Evolutionary conservation across 1,140 invertebrate genomes (phyloP).

Genomic region (Orchestia grillus): DNA sequence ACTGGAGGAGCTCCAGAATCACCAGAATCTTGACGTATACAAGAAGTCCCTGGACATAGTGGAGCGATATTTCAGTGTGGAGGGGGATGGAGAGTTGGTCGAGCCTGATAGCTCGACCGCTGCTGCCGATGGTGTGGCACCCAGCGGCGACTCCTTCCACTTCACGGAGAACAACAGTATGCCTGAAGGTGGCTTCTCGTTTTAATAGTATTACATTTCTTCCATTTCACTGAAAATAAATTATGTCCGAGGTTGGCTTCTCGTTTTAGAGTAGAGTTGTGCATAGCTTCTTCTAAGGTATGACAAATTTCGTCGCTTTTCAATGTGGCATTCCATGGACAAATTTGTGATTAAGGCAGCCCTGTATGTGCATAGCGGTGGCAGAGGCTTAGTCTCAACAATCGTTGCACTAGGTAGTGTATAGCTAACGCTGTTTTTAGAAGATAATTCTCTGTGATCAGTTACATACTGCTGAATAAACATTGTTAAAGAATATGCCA

Average conservation of each 20-base stretch:
- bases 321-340: slow-evolving; percentile 33
- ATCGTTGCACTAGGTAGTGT: neutral
- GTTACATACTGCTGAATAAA: neutral
- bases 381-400: neutral
- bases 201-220: slow-evolving; percentile 53
- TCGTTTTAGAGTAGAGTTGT: neutral
- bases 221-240: neutral
- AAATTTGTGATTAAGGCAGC: neutral
- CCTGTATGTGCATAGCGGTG: neutral
- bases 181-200: slow-evolving; percentile 68
- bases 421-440: slow-evolving; percentile 1
- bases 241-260: neutral
- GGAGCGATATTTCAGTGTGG: slow-evolving; percentile 82
- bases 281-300: neutral
- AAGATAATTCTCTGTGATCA: neutral
- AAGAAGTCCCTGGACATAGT: slow-evolving; percentile 85
- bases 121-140: slow-evolving; percentile 57
- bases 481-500: neutral
- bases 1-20: slow-evolving; percentile 81
- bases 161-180: slow-evolving; percentile 65
- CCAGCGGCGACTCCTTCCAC: slow-evolving; percentile 66
- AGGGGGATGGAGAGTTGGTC: slow-evolving; percentile 57
- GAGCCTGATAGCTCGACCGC: neutral
- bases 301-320: neutral
- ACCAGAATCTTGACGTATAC: slow-evolving; percentile 86